Base-by-base conservation (phyloP, 2,797 vertebrate genomes). In the Tiaroga cobitis region DNA sequence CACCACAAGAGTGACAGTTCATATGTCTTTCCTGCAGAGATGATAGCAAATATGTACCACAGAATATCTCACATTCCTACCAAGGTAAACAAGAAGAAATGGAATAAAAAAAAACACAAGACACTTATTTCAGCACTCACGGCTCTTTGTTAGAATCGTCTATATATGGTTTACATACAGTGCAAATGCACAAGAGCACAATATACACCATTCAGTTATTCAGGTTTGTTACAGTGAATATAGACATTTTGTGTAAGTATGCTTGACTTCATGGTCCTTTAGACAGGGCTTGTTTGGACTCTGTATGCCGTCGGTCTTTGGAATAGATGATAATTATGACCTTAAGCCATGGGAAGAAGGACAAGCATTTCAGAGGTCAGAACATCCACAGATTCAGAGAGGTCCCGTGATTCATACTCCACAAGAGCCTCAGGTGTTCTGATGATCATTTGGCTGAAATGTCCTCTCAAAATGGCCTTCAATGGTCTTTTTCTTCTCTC, bases 131-230 rank as follows among this genome's bases (percentile, higher is more conserved):
- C 90, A 90, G 75, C 87, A 91, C 91, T 91, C 89, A 92, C 92
- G 91, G 92, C 92, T 94, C 92, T 92, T 92, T 87, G 76, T 92
- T 91, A 91, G 77, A 51, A 90, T 93, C 88, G 88, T 92, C 90
- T 92, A 85, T 80, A 82, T 81, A 90, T 92, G 92, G 73, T 93
- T 92, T 87, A 93, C 92, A 93, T 89, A 93, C 92, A 94, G 92
- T 94, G 93, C 92, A 93, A 94, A 94, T 88, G 92, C 91, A 94
- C 92, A 91, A 92, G 86, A 94, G 93, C 92, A 95, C 92, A 91
- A 93, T 84, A 90, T 87, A 94, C 92, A 92, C 92, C 88, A 93
- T 92, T 89, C 90, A 94, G 92, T 86, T 88, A 91, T 91, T 92
- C 81, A 73, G 88, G 89, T 90, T 93, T 91, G 92, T 91, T 90